Conservation (phyloP, 2,113 vertebrate genomes). For the Serinus canaria region DNA sequence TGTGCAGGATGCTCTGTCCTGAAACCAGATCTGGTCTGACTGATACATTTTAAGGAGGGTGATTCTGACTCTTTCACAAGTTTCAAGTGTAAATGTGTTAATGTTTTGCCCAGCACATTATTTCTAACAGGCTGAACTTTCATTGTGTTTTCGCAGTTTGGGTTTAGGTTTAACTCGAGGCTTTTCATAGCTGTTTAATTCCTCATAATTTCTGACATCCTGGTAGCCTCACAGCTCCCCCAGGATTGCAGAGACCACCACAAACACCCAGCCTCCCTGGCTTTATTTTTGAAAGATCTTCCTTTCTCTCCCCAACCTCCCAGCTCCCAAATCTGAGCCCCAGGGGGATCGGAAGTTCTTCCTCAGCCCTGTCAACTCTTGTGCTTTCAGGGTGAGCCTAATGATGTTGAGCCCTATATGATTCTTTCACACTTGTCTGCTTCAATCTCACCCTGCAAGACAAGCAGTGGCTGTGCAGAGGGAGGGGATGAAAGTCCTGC, state of each 20-base stretch:
- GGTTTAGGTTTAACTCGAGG: slow-evolving; percentile 8
- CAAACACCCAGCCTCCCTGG: background rate
- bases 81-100: slow-evolving; percentile 54
- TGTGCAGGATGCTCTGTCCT: slow-evolving; percentile 36
- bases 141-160: slow-evolving; percentile 49
- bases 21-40: background rate
- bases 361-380: slow-evolving; percentile 60
- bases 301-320: background rate
- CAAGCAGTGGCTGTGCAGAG: slow-evolving; percentile 26
- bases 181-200: background rate
- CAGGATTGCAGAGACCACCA: background rate
- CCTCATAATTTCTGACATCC: background rate
- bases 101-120: slow-evolving; percentile 56
- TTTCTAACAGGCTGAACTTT: slow-evolving; percentile 43
- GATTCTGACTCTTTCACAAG: slow-evolving; percentile 37
- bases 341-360: slow-evolving; percentile 12
- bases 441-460: slow-evolving; percentile 50
- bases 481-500: slow-evolving; percentile 46
- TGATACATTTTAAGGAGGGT: slow-evolving; percentile 39
- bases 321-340: slow-evolving; percentile 44
- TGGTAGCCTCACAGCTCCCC: background rate
- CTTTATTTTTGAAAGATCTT: background rate
- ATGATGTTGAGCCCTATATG: slow-evolving; percentile 59
- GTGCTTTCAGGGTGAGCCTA: slow-evolving; percentile 57
- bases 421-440: slow-evolving; percentile 74